Base-by-base conservation (phyloP, 2,113 vertebrate species). In the Oncorhynchus keta region DNA sequence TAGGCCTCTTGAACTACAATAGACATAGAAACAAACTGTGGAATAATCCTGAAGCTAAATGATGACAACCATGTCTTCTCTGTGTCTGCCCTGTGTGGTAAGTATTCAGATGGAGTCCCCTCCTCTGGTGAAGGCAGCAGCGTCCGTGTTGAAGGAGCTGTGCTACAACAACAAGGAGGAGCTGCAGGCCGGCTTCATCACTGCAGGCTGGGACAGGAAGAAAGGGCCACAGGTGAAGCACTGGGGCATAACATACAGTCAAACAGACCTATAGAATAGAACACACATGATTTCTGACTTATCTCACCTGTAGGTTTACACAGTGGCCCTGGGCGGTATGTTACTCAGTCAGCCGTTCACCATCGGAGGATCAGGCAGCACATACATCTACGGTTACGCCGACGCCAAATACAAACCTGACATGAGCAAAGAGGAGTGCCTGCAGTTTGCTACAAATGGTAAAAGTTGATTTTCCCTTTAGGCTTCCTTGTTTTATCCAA, bases 301-400 rank as follows among this genome's bases (percentile, higher is more conserved):
- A 3, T 72, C 0, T 49, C 24, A 68, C 69, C 39, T 76, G 0
- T 83, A 93, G 93, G 92, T 94, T 30, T 94, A 91, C 12, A 86
- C 89, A 0, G 93, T 92, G 67, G 79, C 93, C 77, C 81, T 94
- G 0, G 93, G 93, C 0, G 93, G 93, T 45, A 94, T 93, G 92
- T 65, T 94, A 3, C 2, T 93, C 24, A 68, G 68, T 30, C 92
- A 93, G 82, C 83, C 76, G 0, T 92, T 93, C 18, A 90, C 92
- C n/a, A 91, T 94, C 1, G 93, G 79, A 0, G 93, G 93, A 26
- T 94, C 93, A 0, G 93, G 93, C 22, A 93, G 93, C 79, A 93
- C 92, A 0, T 94, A 87, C 68, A 92, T 94, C 69, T 92, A 93
- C 18, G 93, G 93, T 24, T 94, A 94, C 3, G 81, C 88, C 5